Percentiles rank a stretch among this genome's conserved stretches.
Conservation (phyloP, 2,113 vertebrate species). For the Epinephelus fuscoguttatus region DNA sequence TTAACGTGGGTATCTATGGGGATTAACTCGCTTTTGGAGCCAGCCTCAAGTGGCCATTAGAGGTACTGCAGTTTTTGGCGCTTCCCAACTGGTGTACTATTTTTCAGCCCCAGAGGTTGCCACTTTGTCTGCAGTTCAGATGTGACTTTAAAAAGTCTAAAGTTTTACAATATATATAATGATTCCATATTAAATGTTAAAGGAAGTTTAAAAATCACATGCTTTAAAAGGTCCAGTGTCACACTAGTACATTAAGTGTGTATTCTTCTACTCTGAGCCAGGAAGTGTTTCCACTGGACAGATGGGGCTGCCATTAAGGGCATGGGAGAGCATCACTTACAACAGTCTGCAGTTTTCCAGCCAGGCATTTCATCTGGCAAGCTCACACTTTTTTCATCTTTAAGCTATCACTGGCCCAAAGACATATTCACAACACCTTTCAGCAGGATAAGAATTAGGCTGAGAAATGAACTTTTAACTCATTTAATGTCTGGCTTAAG, state of each 20-base stretch:
- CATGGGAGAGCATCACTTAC: neutral
- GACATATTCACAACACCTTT: neutral
- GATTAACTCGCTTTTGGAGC: no score
- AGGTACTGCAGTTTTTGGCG: no score
- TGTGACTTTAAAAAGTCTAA: neutral
- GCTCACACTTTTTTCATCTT: neutral
- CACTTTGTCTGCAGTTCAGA: neutral
- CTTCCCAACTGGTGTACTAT: no score
- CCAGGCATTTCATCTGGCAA: neutral
- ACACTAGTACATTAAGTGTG: neutral
- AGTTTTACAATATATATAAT: neutral
- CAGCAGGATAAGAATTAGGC: neutral
- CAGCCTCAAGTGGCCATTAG: no score
- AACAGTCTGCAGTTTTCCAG: neutral
- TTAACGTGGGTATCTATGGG: no score
- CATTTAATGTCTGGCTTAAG: no score
- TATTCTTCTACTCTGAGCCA: neutral
- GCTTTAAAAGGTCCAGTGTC: neutral
- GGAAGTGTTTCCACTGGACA: neutral
- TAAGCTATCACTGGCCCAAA: neutral
- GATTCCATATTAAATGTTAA: neutral
- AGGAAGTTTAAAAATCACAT: neutral
- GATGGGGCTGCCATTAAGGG: neutral
- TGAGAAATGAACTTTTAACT: neutral
- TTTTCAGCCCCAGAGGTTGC: no score